Conservation (phyloP, 2,113 vertebrate genomes). For the Oncorhynchus keta region DNA sequence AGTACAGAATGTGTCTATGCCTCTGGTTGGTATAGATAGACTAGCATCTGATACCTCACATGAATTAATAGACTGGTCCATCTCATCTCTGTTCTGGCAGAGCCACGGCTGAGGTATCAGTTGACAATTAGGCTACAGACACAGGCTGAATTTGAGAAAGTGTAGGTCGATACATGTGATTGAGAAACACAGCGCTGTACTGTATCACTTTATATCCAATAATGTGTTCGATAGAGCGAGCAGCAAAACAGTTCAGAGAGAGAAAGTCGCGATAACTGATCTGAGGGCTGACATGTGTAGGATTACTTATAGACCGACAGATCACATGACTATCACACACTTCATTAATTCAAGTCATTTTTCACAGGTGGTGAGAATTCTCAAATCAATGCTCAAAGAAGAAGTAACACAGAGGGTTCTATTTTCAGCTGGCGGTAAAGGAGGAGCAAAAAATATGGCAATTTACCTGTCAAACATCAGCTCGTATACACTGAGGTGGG, state of each 20-base stretch:
- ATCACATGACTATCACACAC: too few relatives aligned
- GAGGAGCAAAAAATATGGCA: too few relatives aligned
- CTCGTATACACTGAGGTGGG: too few relatives aligned
- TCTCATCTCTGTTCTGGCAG: conserved; percentile 52
- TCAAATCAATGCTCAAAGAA: too few relatives aligned
- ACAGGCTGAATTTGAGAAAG: conserved; percentile 56
- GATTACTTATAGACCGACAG: not conserved
- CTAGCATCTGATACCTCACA: conserved; percentile 56
- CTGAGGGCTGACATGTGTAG: too few relatives aligned
- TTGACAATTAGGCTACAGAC: conserved; percentile 55
- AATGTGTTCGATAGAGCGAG: conserved; percentile 1
- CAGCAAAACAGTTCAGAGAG: not conserved
- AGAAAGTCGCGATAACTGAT: too few relatives aligned
- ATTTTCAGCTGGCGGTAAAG: too few relatives aligned
- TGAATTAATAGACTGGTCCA: conserved; percentile 41
- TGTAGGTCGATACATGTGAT: conserved; percentile 52
- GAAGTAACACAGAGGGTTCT: too few relatives aligned
- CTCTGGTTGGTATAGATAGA: conserved; percentile 55
- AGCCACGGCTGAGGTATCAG: conserved; percentile 39
- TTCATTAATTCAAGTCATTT: too few relatives aligned
- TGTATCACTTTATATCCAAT: conserved; percentile 52
- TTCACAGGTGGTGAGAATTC: too few relatives aligned
- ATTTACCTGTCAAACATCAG: too few relatives aligned
- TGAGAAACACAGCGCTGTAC: conserved; percentile 42
- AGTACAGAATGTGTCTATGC: conserved; percentile 41